Conservation (phyloP, 2,113 vertebrate species). For the Mirza zaza region DNA sequence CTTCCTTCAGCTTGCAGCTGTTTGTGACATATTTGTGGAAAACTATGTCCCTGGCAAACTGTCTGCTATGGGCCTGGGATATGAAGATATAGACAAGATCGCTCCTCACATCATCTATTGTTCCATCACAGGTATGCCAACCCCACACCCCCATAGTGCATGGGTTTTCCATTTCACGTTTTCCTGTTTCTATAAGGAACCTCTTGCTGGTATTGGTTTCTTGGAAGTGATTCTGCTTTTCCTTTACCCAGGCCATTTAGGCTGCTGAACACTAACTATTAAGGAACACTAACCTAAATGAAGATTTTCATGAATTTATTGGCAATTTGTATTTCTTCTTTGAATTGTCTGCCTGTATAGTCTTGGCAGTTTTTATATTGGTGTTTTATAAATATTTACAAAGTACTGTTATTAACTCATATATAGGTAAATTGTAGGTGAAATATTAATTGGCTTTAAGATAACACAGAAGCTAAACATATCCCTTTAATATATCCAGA, state of each 20-base stretch:
- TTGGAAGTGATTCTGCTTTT: neutral
- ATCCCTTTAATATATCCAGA: neutral
- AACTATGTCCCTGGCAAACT: constrained; percentile 96
- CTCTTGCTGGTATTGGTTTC: neutral
- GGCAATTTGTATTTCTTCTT: constrained; percentile 5
- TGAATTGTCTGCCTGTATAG: neutral
- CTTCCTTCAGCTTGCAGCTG: constrained; percentile 89
- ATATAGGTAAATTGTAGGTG: neutral
- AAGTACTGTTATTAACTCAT: neutral
- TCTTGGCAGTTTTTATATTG: neutral
- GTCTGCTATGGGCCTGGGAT: constrained; percentile 90
- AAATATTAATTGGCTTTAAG: neutral
- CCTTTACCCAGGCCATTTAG: neutral
- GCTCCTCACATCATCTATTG: constrained; percentile 93
- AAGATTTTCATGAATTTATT: constrained; percentile 11
- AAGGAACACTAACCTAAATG: neutral
- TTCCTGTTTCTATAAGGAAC: constrained; percentile 35
- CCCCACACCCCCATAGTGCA: neutral
- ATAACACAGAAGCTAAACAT: neutral
- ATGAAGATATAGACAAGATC: constrained; percentile 86
- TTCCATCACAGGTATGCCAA: constrained; percentile 93
- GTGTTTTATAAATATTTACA: neutral
- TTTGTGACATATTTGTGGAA: constrained; percentile 94
- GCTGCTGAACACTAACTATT: neutral
- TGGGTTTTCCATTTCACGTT: neutral